Evolutionary conservation across 2,888 invertebrate genomes (phyloP), one percentile per base, ranked within the genome.

Genomic region (Ctenicera cuprea): DNA sequence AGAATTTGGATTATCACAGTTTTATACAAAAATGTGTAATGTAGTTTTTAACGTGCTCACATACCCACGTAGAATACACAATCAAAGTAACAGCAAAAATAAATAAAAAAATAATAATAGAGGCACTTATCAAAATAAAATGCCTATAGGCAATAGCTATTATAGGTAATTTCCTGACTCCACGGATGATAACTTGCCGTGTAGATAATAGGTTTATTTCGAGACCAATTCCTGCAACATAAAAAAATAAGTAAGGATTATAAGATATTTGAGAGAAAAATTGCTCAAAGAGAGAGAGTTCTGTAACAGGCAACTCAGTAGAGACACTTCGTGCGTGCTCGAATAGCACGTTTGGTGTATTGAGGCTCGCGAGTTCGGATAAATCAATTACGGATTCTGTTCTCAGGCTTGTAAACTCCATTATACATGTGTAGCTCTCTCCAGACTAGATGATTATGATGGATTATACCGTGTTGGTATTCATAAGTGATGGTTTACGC

Each of bases 371-470:
- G 68, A 68, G 75, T 72, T 72, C 37, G 73, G 71, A 71, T 73
- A 77, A 77, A 77, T 77, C 77, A 77, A 77, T 77, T 77, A 77
- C 77, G 64, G 71, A 75, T 74, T 79, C 78, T 76, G 78, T 80
- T 78, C 78, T 78, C 77, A 75, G 75, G 77, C 81, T 81, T 80
- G 81, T 81, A 77, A 80, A 80, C 78, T 74, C 76, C 74, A 77
- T 76, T 76, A 75, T 80, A 82, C 82, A 82, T 79, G 79, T 81
- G 81, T 81, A 80, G 76, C 77, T 76, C 78, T 69, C 78, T 77
- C 70, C 73, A 75, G 75, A 78, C 79, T 74, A 70, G 70, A 65
- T 71, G 71, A 74, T 74, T 74, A 78, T 80, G 82, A 82, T 80
- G 77, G 80, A 82, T 80, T 79, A 78, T 76, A 77, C 71, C 41